Base-by-base conservation (phyloP, 2,888 invertebrate genomes). In the Schizotus pectinicornis region DNA sequence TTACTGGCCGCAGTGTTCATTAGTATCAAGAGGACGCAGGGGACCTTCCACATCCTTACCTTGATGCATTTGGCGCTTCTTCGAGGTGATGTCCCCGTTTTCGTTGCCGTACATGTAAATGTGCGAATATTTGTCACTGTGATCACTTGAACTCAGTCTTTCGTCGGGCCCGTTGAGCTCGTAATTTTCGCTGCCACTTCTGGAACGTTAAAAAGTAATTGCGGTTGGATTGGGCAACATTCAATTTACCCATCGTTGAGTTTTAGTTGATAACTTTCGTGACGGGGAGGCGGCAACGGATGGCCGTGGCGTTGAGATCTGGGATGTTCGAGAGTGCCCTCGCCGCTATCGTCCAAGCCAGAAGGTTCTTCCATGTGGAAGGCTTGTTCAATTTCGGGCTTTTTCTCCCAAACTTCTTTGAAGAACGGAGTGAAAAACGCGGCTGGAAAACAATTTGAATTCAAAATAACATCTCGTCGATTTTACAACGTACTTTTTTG, bases 361-460 rank as follows among this genome's bases (percentile, higher is more conserved):
- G 74, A 73, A 1, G 80, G 86, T 72, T 92, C 92, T 76, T 94
- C 94, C 87, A 94, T 87, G 65, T 94, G 90, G 79, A 93, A 93
- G 11, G 95, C 91, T 74, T 93, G 92, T 77, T 97, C 96, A 51
- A 96, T 95, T 81, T 95, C 95, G 30, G 93, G 94, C 72, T 95
- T 95, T 71, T 94, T 92, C 78, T 95, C 95, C 95, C 95, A 96
- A 13, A 94, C 95, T 79, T 95, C 95, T 78, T 95, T 94, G 82
- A 97, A 93, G 83, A 97, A 97, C 42, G 95, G 95, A 42, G 93
- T 94, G 80, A 94, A 97, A 80, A 95, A 94, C 31, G 95, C 94
- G 74, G 94, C 94, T 94, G 80, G 61, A 57, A 61, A 22, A 22
- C 5, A 2, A 5, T 22, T 22, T n/a, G n/a, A n/a, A 22, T 3